Evolutionary conservation across 2,888 invertebrate species (phyloP), one percentile per base, ranked within the genome.

Genomic region (Antitype chi): DNA sequence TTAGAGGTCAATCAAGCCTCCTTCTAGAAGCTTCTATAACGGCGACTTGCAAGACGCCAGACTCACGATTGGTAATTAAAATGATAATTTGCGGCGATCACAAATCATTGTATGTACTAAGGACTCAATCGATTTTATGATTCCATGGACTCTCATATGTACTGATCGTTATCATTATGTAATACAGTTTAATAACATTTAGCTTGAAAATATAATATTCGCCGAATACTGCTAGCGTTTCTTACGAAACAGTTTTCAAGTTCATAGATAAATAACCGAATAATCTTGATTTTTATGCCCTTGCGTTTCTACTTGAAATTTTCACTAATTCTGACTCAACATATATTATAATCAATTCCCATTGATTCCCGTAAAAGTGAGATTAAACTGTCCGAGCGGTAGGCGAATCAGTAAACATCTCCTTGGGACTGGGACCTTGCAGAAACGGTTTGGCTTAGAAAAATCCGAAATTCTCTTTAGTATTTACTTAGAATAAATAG

Each of bases 1-100:
- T 79, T 76, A 70, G 79, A 76, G 76, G 79, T 70, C 76, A 76
- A 23, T 23, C 43, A 25, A 70, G 17, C 43, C 43, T 68, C 17
- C 57, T 76, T 78, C 70, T 52, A 79, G 79, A 79, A 79, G n/a
- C 20, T 59, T 70, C 49, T 70, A 17, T 28, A n/a, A 59, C 17
- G 49, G n/a, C 20, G 49, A 38, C 57, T 49, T 15, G 25, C 9
- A 32, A 53, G 32, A 23, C 9, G 47, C 28, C 38, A 38, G 55
- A 49, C 49, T 57, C 23, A 28, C 63, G 25, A 47, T 32, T 23
- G 17, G 17, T 53, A 32, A 75, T 59, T 74, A 74, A 74, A 74
- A 38, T 25, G 13, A 49, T 74, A 53, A 52, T 43, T 63, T 47
- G 20, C 32, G 63, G 23, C 15, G 43, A 64, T 64, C 53, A 47